phyloP scores from a whole-genome alignment of 2,113 vertebrate genomes.

The Orycteropus afer region DNA sequence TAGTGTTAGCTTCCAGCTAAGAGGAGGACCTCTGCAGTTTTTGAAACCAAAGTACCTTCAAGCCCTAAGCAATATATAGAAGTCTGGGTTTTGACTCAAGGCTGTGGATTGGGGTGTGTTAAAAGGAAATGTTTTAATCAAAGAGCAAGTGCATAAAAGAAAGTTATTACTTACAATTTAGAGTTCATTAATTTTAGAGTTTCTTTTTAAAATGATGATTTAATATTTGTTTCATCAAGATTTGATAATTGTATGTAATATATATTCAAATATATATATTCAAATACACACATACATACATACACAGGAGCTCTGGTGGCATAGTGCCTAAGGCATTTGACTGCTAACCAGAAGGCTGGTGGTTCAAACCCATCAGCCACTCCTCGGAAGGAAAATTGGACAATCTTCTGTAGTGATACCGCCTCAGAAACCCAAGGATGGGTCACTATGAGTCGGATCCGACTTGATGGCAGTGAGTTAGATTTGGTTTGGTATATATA shows the following conservation, averaged over 20 bases:
- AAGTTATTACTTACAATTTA: neutral
- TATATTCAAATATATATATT: neutral
- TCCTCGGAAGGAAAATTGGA: too few species aligned
- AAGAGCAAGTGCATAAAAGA: neutral
- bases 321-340: neutral
- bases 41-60: neutral
- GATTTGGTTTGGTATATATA: too few species aligned
- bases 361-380: too few species aligned
- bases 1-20: neutral
- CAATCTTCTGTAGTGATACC: too few species aligned
- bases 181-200: neutral
- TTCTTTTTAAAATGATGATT: conserved; percentile 1
- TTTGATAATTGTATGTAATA: neutral
- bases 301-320: neutral
- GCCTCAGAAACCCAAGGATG: too few species aligned
- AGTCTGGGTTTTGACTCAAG: neutral
- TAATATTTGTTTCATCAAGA: neutral
- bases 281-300: neutral
- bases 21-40: neutral
- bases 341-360: too few species aligned
- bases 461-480: too few species aligned
- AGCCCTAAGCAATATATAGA: neutral
- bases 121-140: conserved; percentile 11
- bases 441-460: too few species aligned
- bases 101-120: neutral